These are phyloP conservation scores for Dufourea novaeangliae DNA, from an alignment of 1,140 invertebrate genomes.

Conservation along the genomic window DNA sequence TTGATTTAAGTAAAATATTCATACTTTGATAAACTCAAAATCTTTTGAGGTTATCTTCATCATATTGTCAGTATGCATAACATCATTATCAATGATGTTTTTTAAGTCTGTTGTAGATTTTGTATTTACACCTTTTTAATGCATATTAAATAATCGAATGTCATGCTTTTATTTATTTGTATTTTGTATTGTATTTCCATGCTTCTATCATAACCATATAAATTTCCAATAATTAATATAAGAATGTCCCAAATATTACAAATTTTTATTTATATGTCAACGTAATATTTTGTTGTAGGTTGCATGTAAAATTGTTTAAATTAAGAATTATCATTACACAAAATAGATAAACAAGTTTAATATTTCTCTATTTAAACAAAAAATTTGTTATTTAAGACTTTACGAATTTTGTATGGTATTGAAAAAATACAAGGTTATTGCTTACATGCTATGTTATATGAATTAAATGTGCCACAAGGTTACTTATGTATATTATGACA, in stretches of 20 bases:
- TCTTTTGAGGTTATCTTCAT: constrained; percentile 35
- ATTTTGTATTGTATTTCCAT: constrained; percentile 2
- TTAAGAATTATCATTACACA: not conserved
- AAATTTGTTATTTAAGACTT: constrained; percentile 13
- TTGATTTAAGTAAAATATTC: not conserved
- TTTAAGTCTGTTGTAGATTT: not conserved
- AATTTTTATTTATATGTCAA: not conserved
- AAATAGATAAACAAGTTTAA: not conserved
- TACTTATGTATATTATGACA: constrained; percentile 19
- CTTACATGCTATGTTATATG: constrained; percentile 5
- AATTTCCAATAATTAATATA: not conserved
- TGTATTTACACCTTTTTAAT: not conserved
- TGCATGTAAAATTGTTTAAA: not conserved
- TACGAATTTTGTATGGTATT: constrained; percentile 16
- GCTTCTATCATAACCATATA: not conserved
- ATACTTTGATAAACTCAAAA: not conserved
- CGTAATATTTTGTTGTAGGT: not conserved
- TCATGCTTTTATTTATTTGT: not conserved
- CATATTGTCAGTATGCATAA: not conserved
- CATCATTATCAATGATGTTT: not conserved
- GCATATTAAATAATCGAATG: not conserved
- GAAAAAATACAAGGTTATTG: not conserved
- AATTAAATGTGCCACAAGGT: constrained; percentile 47
- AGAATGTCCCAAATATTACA: not conserved
- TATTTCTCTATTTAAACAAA: not conserved